Conservation (phyloP, 2,888 invertebrate species). For the Drosophila mimetica region DNA sequence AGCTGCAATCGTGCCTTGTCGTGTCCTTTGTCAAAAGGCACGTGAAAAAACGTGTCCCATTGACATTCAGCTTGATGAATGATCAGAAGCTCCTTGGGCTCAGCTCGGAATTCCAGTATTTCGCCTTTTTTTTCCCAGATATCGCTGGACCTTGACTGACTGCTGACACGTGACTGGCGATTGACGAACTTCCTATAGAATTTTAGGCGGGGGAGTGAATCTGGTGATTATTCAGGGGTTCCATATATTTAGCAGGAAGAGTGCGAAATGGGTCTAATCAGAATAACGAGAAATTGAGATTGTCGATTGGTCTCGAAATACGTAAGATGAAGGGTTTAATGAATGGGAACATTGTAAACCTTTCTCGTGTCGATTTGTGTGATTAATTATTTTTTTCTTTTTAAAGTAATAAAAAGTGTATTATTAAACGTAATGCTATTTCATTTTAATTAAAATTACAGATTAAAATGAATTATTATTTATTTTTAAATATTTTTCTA, state of each 20-base stretch:
- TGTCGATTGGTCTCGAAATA: slow-evolving; percentile 4
- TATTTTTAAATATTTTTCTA: neutral
- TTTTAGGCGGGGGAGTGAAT: neutral
- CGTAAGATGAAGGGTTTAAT: neutral
- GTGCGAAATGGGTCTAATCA: slow-evolving; percentile 28
- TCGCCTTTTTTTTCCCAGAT: slow-evolving; percentile 33
- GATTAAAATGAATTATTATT: neutral
- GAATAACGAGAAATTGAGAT: slow-evolving; percentile 30
- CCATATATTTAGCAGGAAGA: slow-evolving; percentile 20
- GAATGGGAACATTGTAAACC: neutral
- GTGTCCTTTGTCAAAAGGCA: slow-evolving; percentile 69
- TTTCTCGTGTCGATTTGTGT: neutral
- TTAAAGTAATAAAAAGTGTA: no score
- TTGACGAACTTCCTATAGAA: slow-evolving; percentile 18
- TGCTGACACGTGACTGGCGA: slow-evolving; percentile 71
- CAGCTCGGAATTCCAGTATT: slow-evolving; percentile 2
- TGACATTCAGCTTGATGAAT: slow-evolving; percentile 79
- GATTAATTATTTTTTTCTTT: neutral
- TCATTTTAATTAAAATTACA: no score
- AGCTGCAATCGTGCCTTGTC: slow-evolving; percentile 38
- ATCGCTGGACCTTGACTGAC: slow-evolving; percentile 64
- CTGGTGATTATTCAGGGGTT: slow-evolving; percentile 3
- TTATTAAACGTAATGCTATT: no score
- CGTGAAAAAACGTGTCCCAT: slow-evolving; percentile 77
- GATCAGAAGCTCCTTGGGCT: slow-evolving; percentile 51